Conservation (phyloP, 35 echinoderm and acorn worm genomes). For the Holothuria glaberrima region DNA sequence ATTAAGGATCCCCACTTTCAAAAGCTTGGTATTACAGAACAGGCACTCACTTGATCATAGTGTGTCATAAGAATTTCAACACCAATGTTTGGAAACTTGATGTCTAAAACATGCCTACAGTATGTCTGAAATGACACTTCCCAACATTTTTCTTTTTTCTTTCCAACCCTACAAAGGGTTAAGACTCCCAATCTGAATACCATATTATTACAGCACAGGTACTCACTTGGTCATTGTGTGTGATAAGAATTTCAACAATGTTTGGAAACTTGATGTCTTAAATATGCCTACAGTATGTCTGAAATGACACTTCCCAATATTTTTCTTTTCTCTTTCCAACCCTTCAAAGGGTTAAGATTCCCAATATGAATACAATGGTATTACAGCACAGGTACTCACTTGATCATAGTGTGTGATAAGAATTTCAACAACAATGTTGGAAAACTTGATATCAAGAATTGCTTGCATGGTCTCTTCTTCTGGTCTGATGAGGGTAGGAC, state of each 20-base stretch:
- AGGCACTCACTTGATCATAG: conserved; percentile 80
- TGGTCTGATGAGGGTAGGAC: conserved; percentile 92
- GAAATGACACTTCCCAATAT: no score
- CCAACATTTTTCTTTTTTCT: no score
- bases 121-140: no score
- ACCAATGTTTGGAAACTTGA: conserved; percentile 97
- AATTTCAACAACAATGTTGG: conserved; percentile 97
- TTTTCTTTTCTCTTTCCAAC: no score
- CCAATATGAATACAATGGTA: no score
- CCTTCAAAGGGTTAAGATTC: no score
- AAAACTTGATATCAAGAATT: conserved; percentile 99
- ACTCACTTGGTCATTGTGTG: conserved; percentile 85
- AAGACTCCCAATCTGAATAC: no score
- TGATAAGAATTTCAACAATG: conserved; percentile 97
- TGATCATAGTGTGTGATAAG: conserved; percentile 92
- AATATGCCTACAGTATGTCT: background rate
- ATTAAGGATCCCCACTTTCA: no score
- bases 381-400: conserved; percentile 33
- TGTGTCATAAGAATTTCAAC: conserved; percentile 94
- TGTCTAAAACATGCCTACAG: conserved; percentile 63
- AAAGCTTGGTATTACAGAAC: no score
- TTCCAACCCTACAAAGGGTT: no score
- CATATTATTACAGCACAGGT: no score
- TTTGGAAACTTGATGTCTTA: conserved; percentile 99
- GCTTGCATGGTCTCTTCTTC: conserved; percentile 99